These are phyloP conservation scores for Physocephala rufipes DNA, from an alignment of 2,888 invertebrate genomes.

Conservation along the genomic window DNA sequence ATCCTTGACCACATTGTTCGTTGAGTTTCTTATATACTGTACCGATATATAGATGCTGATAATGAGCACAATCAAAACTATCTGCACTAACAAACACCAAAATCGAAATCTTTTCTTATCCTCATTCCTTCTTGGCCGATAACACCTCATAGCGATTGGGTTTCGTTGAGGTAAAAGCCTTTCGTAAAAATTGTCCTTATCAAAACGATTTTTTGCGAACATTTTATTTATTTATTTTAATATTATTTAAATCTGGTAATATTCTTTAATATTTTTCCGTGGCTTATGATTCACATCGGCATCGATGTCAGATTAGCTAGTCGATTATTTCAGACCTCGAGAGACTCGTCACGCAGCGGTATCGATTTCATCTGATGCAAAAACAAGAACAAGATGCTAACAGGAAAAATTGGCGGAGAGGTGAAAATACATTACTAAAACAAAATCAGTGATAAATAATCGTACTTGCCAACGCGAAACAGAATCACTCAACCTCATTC, in stretches of 20 bases:
- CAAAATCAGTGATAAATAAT: conserved; percentile 38
- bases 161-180: no score
- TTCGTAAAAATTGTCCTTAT: background rate
- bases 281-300: conserved; percentile 7
- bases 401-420: conserved; percentile 10
- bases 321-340: background rate
- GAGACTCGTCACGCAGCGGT: background rate
- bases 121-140: background rate
- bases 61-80: background rate
- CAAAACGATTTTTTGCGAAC: conserved; percentile 33
- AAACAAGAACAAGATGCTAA: background rate
- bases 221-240: background rate
- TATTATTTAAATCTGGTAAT: conserved; percentile 1
- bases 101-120: background rate
- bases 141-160: background rate
- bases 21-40: background rate
- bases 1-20: background rate
- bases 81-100: background rate
- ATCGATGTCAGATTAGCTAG: conserved; percentile 18
- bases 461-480: background rate
- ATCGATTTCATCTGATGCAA: background rate
- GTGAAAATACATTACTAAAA: background rate
- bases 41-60: conserved; percentile 4
- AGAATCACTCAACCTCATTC: background rate
- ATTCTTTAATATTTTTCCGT: background rate